Evolutionary conservation across 2,797 vertebrate species (phyloP), one percentile per base, ranked within the genome.

Genomic region (Parambassis ranga): DNA sequence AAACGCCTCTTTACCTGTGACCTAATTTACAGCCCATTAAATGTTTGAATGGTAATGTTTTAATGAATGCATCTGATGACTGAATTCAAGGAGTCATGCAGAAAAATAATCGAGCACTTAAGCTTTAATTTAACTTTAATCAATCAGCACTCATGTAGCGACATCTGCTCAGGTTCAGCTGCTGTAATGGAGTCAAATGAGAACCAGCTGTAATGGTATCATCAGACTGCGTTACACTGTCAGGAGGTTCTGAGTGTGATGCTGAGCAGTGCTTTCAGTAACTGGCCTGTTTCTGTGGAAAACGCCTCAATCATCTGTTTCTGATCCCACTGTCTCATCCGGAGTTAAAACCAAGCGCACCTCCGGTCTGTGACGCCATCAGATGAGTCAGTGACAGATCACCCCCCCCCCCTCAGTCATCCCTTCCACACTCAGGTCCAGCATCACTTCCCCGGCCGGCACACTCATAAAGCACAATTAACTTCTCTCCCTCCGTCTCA

Each of bases 401-500:
- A 71, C 31, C 23, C 43, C 30, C 18, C 36, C 14, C 48, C 41
- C 11, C 41, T 26, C 48, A 70, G 70, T 80, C 81, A 72, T 71
- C 59, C 59, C 66, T 67, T 65, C 73, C 70, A 62, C 63, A 71
- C 57, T 50, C 57, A 35, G 23, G 39, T 67, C 71, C 41, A 10
- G 46, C 60, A 38, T 2, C 75, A 74, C 72, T 74, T 72, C 67
- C 61, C 51, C 8, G 3, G 15, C 51, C 8, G 3, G 15, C 68
- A 38, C 61, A 55, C 76, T 71, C 75, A 76, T 71, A 38, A 72
- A 71, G 71, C 65, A 37, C 85, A 83, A 82, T 87, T 84, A 84
- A 81, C 79, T 77, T 71, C 64, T 71, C 59, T 42, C 39, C 49
- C 75, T 58, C 26, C 0, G 6, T 44, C 75, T 74, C 66, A 82